phyloP scores from a whole-genome alignment of 2,113 vertebrate species.

The Gymnobelideus leadbeateri region DNA sequence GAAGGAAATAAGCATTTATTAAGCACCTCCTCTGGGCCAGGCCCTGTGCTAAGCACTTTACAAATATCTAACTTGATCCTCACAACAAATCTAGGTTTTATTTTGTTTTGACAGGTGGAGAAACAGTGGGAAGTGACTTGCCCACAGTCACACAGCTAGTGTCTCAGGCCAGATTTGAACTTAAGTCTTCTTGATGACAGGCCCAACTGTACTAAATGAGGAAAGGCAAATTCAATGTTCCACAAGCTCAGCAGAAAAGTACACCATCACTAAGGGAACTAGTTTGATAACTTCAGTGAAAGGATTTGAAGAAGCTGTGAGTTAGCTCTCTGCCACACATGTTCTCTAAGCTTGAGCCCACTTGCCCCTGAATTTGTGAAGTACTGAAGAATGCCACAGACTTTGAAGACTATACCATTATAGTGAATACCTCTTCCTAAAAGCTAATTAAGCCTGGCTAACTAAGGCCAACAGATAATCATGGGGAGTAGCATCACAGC shows the following conservation, averaged over 20 bases:
- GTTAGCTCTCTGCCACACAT: no score
- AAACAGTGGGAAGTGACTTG: not conserved
- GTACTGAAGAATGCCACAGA: not conserved
- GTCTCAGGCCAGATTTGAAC: not conserved
- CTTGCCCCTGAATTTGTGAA: not conserved
- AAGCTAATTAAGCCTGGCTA: not conserved
- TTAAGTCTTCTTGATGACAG: not conserved
- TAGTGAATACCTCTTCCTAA: not conserved
- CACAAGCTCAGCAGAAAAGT: not conserved
- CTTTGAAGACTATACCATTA: not conserved
- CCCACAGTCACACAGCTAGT: not conserved
- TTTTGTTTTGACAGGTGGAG: not conserved
- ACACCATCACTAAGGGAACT: not conserved
- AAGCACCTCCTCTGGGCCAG: not conserved
- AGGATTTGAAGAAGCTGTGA: no score
- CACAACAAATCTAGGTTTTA: not conserved
- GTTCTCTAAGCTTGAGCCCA: not conserved
- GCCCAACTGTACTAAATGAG: not conserved
- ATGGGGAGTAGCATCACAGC: not conserved
- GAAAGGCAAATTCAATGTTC: not conserved
- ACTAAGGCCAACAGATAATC: not conserved
- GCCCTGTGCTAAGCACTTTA: not conserved
- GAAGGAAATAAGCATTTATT: not conserved
- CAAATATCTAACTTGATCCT: no score
- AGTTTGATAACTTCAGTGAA: no score